Conservation (phyloP, 1,140 invertebrate species). For the Radopholus similis region DNA sequence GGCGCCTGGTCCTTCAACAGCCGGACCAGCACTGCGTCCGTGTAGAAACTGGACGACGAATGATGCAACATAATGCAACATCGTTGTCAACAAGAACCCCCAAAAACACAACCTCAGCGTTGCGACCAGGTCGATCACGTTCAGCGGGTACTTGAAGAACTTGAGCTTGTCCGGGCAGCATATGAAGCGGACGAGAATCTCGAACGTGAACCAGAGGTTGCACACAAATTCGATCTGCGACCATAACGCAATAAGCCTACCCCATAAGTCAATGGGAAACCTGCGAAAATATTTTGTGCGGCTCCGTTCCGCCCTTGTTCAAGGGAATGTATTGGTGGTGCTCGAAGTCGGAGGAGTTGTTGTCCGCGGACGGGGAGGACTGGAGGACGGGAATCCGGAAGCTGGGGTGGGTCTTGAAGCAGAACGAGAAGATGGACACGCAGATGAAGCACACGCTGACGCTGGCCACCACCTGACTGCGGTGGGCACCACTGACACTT, state of each 20-base stretch:
- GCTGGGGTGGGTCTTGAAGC: slow-evolving; percentile 79
- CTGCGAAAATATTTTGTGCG: slow-evolving; percentile 43
- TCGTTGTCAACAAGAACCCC: too few species aligned
- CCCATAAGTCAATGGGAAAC: too few species aligned
- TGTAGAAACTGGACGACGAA: slow-evolving; percentile 38
- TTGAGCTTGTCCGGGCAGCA: slow-evolving; percentile 80
- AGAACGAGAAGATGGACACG: slow-evolving; percentile 92
- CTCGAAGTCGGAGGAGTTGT: background rate
- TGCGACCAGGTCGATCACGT: slow-evolving; percentile 80
- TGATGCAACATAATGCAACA: too few species aligned
- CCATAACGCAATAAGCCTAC: background rate
- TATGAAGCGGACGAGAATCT: slow-evolving; percentile 78
- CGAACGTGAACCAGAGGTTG: slow-evolving; percentile 95
- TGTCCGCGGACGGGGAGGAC: background rate
- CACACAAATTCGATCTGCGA: slow-evolving; percentile 73
- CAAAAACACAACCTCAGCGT: slow-evolving; percentile 16
- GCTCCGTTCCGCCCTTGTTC: slow-evolving; percentile 28
- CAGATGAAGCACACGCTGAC: slow-evolving; percentile 97
- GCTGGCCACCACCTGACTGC: slow-evolving; percentile 90
- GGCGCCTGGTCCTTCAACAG: slow-evolving; percentile 39
- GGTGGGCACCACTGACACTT: slow-evolving; percentile 63
- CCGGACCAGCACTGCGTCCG: slow-evolving; percentile 30
- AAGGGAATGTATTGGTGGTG: slow-evolving; percentile 14
- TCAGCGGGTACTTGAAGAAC: slow-evolving; percentile 81
- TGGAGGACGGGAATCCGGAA: slow-evolving; percentile 33